Base-by-base conservation (phyloP, 2,888 invertebrate genomes). In the Lithophane ornitopus region DNA sequence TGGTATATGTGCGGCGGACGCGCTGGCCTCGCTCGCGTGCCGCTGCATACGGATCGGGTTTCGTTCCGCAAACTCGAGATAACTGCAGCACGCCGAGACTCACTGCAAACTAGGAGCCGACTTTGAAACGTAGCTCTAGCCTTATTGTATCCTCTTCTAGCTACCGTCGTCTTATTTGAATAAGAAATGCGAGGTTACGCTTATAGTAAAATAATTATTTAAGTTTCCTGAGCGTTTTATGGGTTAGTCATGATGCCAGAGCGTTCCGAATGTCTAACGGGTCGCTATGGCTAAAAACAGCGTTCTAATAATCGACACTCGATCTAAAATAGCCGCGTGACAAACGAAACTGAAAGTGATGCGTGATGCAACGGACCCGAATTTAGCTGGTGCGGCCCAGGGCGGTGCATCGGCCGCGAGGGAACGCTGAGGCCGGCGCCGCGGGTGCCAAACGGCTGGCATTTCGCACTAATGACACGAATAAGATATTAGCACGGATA, bases 381-480 rank as follows among this genome's bases (percentile, higher is more conserved):
- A 96, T 94, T 95, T 96, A 96, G 95, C 93, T 92, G 92, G 92
- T 92, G 91, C 92, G 89, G 93, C 89, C 91, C 91, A 91, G 91
- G 89, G 90, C 94, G 91, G 95, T 95, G 96, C 96, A 95, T 94
- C 96, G 96, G 90, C 94, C 95, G 93, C 91, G 88, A 89, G 92
- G 86, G 93, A 91, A 93, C 93, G 94, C 90, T 90, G 92, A 89
- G 91, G 90, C 90, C 91, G 89, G 89, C 91, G 90, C 90, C 90
- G 91, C 89, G 84, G 91, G 89, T 96, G 96, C 96, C 96, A 96
- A 96, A 92, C 94, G 91, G 93, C 93, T 96, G 96, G 95, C 96
- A 96, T 96, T 96, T 96, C 93, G 95, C 95, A 92, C 96, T 95
- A 95, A 95, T 95, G 96, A 96, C 96, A 96, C 95, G 93, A 95